phyloP scores from a whole-genome alignment of 2,888 invertebrate genomes.

The Lasius platythorax region DNA sequence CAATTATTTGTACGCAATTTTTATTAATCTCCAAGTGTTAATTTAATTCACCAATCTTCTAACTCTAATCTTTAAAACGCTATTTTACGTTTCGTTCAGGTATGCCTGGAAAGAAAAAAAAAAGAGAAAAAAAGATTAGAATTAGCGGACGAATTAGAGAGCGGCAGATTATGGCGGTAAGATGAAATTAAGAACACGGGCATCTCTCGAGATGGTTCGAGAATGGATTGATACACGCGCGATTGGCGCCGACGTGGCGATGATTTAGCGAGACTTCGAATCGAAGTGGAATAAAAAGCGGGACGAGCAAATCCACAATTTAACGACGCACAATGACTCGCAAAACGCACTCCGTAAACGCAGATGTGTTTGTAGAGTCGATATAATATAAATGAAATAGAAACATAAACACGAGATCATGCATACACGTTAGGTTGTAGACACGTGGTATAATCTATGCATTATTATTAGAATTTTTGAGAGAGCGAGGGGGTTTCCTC shows the following conservation, averaged over 20 bases:
- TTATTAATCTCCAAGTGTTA: neutral
- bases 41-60: neutral
- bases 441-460: conserved; percentile 55
- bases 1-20: neutral
- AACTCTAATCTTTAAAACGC: neutral
- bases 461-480: conserved; percentile 68
- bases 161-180: conserved; percentile 7
- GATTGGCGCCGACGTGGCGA: conserved; percentile 6
- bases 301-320: conserved; percentile 73
- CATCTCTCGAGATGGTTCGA: conserved; percentile 74
- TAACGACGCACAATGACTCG: conserved; percentile 85
- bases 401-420: conserved; percentile 62
- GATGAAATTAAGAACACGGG: conserved; percentile 44
- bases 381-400: conserved; percentile 74
- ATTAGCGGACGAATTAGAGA: conserved; percentile 15
- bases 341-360: conserved; percentile 84
- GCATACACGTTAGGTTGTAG: conserved; percentile 58
- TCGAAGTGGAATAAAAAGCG: conserved; percentile 42
- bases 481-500: conserved; percentile 16
- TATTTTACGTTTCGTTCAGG: conserved; percentile 32
- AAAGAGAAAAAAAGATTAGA: neutral
- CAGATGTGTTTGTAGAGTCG: conserved; percentile 83
- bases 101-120: neutral
- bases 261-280: conserved; percentile 23
- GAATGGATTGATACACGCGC: conserved; percentile 73